phyloP scores from a whole-genome alignment of 2,113 vertebrate genomes.

The Girardinichthys multiradiatus region DNA sequence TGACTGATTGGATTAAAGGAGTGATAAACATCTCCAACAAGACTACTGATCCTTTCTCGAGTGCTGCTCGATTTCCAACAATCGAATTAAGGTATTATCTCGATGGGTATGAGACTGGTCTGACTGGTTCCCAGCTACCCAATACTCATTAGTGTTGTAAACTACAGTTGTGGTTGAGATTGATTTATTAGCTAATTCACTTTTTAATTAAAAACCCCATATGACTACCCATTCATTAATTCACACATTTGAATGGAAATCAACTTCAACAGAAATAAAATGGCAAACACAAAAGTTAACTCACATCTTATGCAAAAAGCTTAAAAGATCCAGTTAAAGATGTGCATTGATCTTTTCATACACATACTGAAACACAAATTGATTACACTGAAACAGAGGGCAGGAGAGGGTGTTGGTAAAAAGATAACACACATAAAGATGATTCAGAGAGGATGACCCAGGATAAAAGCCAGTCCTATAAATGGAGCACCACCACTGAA shows the following conservation, averaged over 20 bases:
- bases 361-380: slow-evolving; percentile 28
- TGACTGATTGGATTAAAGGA: slow-evolving; percentile 75
- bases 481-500: slow-evolving; percentile 54
- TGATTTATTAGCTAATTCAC: slow-evolving; percentile 10
- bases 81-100: slow-evolving; percentile 75
- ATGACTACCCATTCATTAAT: not conserved
- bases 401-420: slow-evolving; percentile 36
- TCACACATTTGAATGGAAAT: slow-evolving; percentile 3
- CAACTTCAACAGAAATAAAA: slow-evolving; percentile 39
- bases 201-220: not conserved
- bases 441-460: slow-evolving; percentile 48
- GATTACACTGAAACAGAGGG: slow-evolving; percentile 20
- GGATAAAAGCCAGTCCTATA: slow-evolving; percentile 19
- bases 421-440: slow-evolving; percentile 34
- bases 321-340: slow-evolving; percentile 31
- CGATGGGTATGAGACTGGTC: slow-evolving; percentile 51
- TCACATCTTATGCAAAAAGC: slow-evolving; percentile 26
- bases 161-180: slow-evolving; percentile 34
- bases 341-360: slow-evolving; percentile 22
- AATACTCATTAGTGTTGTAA: slow-evolving; percentile 42
- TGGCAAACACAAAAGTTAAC: slow-evolving; percentile 27
- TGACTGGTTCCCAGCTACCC: slow-evolving; percentile 50
- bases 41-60: slow-evolving; percentile 68
- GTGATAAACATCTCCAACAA: slow-evolving; percentile 75
- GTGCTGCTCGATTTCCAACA: slow-evolving; percentile 63